Evolutionary conservation across 2,797 vertebrate genomes (phyloP).

Genomic region (Artibeus jamaicensis): DNA sequence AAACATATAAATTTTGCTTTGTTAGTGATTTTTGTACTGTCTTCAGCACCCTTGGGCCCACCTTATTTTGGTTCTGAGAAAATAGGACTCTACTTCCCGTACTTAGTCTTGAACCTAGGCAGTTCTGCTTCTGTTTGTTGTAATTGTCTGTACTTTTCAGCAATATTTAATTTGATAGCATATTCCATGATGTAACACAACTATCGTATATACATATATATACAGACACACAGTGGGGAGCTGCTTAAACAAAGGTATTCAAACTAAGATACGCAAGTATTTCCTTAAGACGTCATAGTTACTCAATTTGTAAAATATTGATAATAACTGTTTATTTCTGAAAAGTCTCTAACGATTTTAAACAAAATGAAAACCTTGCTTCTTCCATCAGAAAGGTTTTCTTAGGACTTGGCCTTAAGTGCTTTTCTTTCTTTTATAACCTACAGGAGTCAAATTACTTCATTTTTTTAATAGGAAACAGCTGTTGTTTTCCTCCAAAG

Average conservation of each 20-base stretch:
- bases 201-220: neutral
- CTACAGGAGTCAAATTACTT: conserved; percentile 6
- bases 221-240: neutral
- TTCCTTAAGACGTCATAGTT: neutral
- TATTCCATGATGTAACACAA: neutral
- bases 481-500: neutral
- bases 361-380: neutral
- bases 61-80: neutral
- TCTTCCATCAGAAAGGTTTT: neutral
- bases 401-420: neutral
- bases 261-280: neutral
- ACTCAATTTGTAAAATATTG: neutral
- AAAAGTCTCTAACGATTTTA: neutral
- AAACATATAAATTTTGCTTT: neutral
- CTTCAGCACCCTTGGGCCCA: neutral
- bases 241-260: neutral
- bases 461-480: neutral
- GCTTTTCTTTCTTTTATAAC: conserved; percentile 37
- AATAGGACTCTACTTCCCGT: neutral
- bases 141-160: neutral
- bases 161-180: neutral
- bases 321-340: neutral
- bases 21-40: neutral
- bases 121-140: neutral
- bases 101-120: neutral